Percentiles rank a stretch among this genome's conserved stretches.
Evolutionary conservation across 1,140 invertebrate genomes (phyloP).

Genomic region (Brachionus rotundiformis): DNA sequence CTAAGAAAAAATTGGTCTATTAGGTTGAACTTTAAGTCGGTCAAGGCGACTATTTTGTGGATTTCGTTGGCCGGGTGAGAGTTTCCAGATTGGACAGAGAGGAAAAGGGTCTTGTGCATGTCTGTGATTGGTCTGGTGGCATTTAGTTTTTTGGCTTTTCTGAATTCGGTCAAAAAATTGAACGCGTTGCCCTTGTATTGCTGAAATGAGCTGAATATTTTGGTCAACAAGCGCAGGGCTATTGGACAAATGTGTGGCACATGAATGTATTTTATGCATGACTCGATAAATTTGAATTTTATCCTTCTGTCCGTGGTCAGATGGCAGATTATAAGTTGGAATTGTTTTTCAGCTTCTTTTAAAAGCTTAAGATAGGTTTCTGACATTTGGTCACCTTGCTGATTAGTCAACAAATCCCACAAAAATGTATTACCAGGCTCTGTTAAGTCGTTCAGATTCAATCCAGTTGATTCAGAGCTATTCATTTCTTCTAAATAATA

Average conservation of each 20-base stretch:
- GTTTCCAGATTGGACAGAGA: neutral
- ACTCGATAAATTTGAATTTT: constrained; percentile 89
- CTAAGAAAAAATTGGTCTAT: constrained; percentile 1
- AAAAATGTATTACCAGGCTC: constrained; percentile 83
- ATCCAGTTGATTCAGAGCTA: constrained; percentile 85
- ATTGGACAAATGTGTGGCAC: constrained; percentile 79
- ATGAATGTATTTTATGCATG: constrained; percentile 84
- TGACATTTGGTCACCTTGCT: neutral
- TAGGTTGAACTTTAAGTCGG: constrained; percentile 22
- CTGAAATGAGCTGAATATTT: constrained; percentile 85
- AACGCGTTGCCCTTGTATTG: constrained; percentile 62
- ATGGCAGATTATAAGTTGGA: constrained; percentile 83
- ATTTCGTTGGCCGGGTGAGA: neutral
- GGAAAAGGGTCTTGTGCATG: neutral
- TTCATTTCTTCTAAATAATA: constrained; percentile 75
- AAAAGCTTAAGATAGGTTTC: neutral
- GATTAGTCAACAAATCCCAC: constrained; percentile 84
- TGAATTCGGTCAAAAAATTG: neutral
- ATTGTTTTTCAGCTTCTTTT: constrained; percentile 81
- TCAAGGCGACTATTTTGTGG: constrained; percentile 29
- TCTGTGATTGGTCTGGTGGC: neutral
- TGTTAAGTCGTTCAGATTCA: constrained; percentile 89
- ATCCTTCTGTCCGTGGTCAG: constrained; percentile 79
- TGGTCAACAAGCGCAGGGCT: constrained; percentile 81
- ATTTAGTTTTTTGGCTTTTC: neutral